Evolutionary conservation across 2,797 vertebrate species (phyloP), one percentile per base, ranked within the genome.

Genomic region (Squalus acanthias): DNA sequence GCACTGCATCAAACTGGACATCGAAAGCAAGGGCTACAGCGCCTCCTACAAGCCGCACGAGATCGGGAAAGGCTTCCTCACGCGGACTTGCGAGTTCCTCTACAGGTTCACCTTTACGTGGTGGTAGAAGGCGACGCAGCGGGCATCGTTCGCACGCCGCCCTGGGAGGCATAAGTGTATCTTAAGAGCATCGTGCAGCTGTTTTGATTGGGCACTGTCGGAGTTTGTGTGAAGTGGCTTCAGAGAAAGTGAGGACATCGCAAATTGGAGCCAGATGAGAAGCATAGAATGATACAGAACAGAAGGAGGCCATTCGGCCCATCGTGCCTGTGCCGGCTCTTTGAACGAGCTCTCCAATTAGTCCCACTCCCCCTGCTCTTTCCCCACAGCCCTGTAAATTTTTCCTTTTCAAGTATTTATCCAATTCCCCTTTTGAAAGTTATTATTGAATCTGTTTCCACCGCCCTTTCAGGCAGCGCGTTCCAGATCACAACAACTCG

Each of bases 1-100:
- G 97, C 98, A 99, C 97, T 99, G 99, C 89, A 98, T 99, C 67
- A 97, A 97, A 96, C 98, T 98, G 98, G 99, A 99, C 97, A 97
- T 99, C 0, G 98, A 98, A 97, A 97, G 97, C 33, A 98, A 97
- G 97, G 99, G 99, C n/a, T 99, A 99, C 97, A 97, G 96, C 29
- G 98, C 98, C 33, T 96, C 97, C 87, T 96, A 98, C 74, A 96
- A 97, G 95, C 97, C 97, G 1, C 98, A 98, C 0, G 8, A 96
- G 1, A 96, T 97, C 2, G 98, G 98, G 72, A 98, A 98, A 96
- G 97, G 97, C 50, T 98, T 99, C 97, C 97, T 95, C 12, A 3
- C 15, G 7, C 50, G 94, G 96, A 98, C 97, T 0, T 97, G 98
- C 0, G 96, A 98, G 96, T 99, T 96, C 97, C 99, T 99, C 97